Percentiles rank a stretch among this genome's conserved stretches.
These are phyloP conservation scores for Larimichthys polyactis DNA, from an alignment of 2,113 vertebrate species.

Conservation along the genomic window DNA sequence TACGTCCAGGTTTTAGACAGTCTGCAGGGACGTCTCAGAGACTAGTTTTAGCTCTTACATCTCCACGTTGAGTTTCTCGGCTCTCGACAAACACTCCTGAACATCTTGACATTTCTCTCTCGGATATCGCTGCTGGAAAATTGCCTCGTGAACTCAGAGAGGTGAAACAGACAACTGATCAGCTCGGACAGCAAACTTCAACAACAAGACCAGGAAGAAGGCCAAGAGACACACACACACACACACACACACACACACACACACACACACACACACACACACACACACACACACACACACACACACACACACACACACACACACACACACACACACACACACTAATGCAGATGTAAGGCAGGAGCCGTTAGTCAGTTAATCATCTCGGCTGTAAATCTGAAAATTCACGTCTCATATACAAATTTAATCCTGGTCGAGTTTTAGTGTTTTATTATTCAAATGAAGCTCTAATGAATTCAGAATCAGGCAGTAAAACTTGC, in stretches of 20 bases:
- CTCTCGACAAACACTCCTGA: not conserved
- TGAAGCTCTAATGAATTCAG: not conserved
- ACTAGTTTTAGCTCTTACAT: not conserved
- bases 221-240: conserved; percentile 13
- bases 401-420: not conserved
- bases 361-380: conserved; percentile 7
- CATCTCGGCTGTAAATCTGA: conserved; percentile 1
- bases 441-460: conserved; percentile 29
- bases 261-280: too few relatives aligned
- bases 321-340: not conserved
- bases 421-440: conserved; percentile 1
- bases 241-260: not conserved
- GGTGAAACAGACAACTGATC: not conserved
- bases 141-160: not conserved
- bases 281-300: too few relatives aligned
- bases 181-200: not conserved
- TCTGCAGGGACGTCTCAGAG: too few relatives aligned
- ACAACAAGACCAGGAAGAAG: not conserved
- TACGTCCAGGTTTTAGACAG: too few relatives aligned
- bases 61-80: not conserved
- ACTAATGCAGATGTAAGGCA: not conserved
- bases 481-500: conserved; percentile 11
- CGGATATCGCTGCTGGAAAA: not conserved
- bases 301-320: too few relatives aligned
- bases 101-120: not conserved